phyloP scores from a whole-genome alignment of 1,140 invertebrate species.

The Solen grandis region DNA sequence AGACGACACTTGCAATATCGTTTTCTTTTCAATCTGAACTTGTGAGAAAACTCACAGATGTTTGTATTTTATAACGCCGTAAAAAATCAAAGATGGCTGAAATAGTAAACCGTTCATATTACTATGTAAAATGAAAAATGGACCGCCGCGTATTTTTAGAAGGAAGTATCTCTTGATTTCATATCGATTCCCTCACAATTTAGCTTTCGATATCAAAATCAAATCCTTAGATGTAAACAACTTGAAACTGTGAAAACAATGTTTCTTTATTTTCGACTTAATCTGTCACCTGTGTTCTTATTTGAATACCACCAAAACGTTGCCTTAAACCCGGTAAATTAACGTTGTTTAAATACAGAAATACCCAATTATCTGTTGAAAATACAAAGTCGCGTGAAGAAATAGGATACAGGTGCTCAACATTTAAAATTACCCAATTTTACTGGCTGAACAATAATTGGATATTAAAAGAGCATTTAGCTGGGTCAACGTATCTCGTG shows the following conservation, averaged over 20 bases:
- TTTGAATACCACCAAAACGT: not conserved
- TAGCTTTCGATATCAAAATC: not conserved
- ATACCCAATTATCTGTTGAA: constrained; percentile 36
- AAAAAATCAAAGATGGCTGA: not conserved
- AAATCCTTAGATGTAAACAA: not conserved
- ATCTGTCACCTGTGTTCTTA: not conserved
- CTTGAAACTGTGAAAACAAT: too few relatives aligned
- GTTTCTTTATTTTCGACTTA: not conserved
- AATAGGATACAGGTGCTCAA: not conserved
- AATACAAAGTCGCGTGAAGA: constrained; percentile 16
- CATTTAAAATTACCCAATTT: not conserved
- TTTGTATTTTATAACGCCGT: not conserved
- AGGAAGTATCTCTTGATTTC: not conserved
- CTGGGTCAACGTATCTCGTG: too few relatives aligned
- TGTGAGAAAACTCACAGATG: not conserved
- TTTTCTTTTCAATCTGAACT: not conserved
- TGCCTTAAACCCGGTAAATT: not conserved
- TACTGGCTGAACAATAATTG: not conserved
- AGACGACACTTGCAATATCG: not conserved
- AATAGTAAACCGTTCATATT: not conserved
- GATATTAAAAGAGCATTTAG: too few relatives aligned
- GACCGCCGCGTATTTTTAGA: not conserved
- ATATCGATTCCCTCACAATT: not conserved
- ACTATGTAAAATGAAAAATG: not conserved
- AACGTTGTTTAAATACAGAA: constrained; percentile 24